phyloP scores from a whole-genome alignment of 37 sponge, comb jelly and placozoan genomes.

The Ephydatia muelleri region DNA sequence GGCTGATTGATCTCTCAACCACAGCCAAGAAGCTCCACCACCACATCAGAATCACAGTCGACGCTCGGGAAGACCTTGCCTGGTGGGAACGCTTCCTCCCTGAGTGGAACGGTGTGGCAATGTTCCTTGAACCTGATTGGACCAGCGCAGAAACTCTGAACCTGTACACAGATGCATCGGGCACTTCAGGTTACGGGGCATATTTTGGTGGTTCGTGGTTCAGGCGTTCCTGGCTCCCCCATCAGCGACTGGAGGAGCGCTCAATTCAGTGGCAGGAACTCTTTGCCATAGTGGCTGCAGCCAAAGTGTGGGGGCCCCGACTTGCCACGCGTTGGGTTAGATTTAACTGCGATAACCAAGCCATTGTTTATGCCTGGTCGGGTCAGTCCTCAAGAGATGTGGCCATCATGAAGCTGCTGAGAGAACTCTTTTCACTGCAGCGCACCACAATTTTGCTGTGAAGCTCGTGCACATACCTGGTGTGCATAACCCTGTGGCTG shows the following conservation, averaged over 20 bases:
- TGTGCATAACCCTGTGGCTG: conserved; percentile 11
- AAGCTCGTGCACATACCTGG: conserved; percentile 26
- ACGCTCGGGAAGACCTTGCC: too few relatives aligned
- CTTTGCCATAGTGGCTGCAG: conserved; percentile 20
- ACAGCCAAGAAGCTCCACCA: too few relatives aligned
- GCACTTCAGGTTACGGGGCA: conserved; percentile 13
- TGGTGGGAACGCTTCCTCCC: too few relatives aligned
- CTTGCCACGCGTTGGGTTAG: background rate
- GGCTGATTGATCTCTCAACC: conserved; percentile 21
- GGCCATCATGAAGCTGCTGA: too few relatives aligned
- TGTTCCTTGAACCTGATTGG: conserved; percentile 1
- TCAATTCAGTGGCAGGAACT: conserved; percentile 18
- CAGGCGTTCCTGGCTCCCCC: background rate
- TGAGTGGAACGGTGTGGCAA: too few relatives aligned
- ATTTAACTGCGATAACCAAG: conserved; percentile 30
- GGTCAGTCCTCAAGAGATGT: too few relatives aligned
- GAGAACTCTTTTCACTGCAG: too few relatives aligned
- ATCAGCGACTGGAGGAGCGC: background rate
- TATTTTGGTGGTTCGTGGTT: conserved; percentile 31
- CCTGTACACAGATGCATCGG: conserved; percentile 9
- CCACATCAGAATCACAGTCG: too few relatives aligned
- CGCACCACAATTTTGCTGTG: background rate
- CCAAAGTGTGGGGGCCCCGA: conserved; percentile 10
- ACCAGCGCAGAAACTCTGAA: background rate
- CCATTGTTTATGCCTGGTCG: conserved; percentile 14